These are phyloP conservation scores for Hippoglossus hippoglossus DNA, from an alignment of 2,797 vertebrate genomes.

Conservation along the genomic window DNA sequence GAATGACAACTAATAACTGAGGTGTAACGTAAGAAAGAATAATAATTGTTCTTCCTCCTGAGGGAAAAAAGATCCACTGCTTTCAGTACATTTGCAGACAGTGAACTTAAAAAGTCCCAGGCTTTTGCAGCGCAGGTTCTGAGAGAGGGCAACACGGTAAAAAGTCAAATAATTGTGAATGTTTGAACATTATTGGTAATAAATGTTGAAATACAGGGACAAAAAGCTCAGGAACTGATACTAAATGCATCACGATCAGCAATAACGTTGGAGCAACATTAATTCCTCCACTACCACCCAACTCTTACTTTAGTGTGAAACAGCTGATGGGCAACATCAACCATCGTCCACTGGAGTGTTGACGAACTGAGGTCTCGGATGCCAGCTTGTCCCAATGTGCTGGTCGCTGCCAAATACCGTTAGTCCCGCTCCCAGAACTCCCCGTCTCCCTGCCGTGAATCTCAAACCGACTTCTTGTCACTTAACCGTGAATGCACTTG, in stretches of 20 bases:
- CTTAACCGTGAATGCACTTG: slow-evolving; percentile 64
- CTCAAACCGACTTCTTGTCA: slow-evolving; percentile 65
- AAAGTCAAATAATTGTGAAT: slow-evolving; percentile 19
- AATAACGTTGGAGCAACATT: slow-evolving; percentile 63
- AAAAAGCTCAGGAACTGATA: slow-evolving; percentile 74
- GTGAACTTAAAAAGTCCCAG: slow-evolving; percentile 2
- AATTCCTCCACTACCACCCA: neutral
- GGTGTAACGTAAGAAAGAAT: slow-evolving; percentile 19
- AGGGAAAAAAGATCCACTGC: neutral
- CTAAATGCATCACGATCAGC: slow-evolving; percentile 63
- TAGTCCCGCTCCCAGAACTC: neutral
- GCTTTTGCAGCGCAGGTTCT: slow-evolving; percentile 32
- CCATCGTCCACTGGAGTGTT: slow-evolving; percentile 27
- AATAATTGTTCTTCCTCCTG: neutral
- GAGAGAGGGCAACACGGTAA: slow-evolving; percentile 2
- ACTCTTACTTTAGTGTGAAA: slow-evolving; percentile 37
- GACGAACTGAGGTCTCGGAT: slow-evolving; percentile 43
- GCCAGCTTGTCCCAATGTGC: slow-evolving; percentile 48
- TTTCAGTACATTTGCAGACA: slow-evolving; percentile 1
- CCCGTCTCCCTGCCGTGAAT: slow-evolving; percentile 37
- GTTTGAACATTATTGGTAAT: slow-evolving; percentile 37
- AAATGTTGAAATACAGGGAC: slow-evolving; percentile 52
- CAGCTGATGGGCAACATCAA: slow-evolving; percentile 52
- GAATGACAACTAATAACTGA: slow-evolving; percentile 7
- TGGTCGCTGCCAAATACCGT: slow-evolving; percentile 73